phyloP scores from a whole-genome alignment of 2,797 vertebrate genomes.

The Erethizon dorsatum region DNA sequence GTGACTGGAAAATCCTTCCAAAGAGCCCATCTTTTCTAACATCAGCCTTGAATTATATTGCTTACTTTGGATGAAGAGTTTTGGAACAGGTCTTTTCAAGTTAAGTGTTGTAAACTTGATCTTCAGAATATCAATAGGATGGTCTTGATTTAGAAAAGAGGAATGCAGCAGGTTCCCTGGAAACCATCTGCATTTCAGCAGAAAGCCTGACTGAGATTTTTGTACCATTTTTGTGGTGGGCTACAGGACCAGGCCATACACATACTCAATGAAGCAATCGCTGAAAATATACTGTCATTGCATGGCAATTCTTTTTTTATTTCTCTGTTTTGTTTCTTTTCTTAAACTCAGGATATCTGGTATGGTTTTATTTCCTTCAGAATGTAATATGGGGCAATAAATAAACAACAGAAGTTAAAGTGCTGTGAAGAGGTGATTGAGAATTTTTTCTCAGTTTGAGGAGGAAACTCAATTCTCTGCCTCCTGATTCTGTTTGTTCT shows the following conservation, averaged over 20 bases:
- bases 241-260: accelerated
- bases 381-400: neutral
- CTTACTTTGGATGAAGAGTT: neutral
- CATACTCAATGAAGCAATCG: accelerated
- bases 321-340: neutral
- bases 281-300: neutral
- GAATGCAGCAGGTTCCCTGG: no score
- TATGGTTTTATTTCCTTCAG: neutral
- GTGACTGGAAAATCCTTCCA: neutral
- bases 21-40: neutral
- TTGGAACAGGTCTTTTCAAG: neutral
- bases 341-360: neutral
- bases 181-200: neutral
- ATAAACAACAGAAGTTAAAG: neutral
- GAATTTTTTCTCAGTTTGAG: neutral
- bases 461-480: neutral
- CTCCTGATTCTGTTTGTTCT: neutral
- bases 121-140: neutral
- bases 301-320: neutral
- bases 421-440: neutral
- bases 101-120: neutral
- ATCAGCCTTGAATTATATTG: neutral
- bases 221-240: neutral
- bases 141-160: neutral
- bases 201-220: neutral